Base-by-base conservation (phyloP, 2,797 vertebrate genomes). In the Aratinga solstitialis region DNA sequence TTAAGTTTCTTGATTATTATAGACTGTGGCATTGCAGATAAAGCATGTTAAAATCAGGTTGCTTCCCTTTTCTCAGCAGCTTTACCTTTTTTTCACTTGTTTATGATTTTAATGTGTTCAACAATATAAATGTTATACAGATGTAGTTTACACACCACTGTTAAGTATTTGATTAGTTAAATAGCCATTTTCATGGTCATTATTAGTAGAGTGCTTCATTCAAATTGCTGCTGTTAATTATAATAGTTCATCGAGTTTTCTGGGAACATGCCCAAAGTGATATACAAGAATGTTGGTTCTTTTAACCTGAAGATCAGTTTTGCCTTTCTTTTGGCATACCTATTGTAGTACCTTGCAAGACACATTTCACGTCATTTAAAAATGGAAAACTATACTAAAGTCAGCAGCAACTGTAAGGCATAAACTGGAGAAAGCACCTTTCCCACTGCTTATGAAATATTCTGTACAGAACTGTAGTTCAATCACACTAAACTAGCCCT, bases 131-230 rank as follows among this genome's bases (percentile, higher is more conserved):
- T 81, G 56, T 83, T 62, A 71, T 27, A 51, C 67, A 68, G 91
- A 51, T 48, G 36, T 61, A 66, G 34, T 71, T 81, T 45, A 84
- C 34, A 9, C 66, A 72, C 75, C 73, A 66, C 59, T 69, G 40
- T 75, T 92, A 62, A 85, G 84, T 16, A 38, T n/a, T 90, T 83
- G 16, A 81, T 94, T 81, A 77, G n/a, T 72, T 93, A 47, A 95
- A 59, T 48, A 86, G 10, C 11, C 81, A 36, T 47, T 90, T 89
- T 77, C 72, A 36, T 54, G 26, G 19, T 75, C 23, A 34, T 91
- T 83, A 38, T 74, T 87, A 27, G 4, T 30, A 6, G 3, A 83
- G 19, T 66, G 38, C 40, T 94, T n/a, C 58, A 3, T 48, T 82
- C 58, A 42, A 10, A 32, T 58, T 87, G 56, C 17, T 92, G 32